A percentile compares a stretch with the other conserved stretches of the same genome.
Evolutionary conservation across 1,140 invertebrate species (phyloP).

Genomic region (Luehdorfia chinensis): DNA sequence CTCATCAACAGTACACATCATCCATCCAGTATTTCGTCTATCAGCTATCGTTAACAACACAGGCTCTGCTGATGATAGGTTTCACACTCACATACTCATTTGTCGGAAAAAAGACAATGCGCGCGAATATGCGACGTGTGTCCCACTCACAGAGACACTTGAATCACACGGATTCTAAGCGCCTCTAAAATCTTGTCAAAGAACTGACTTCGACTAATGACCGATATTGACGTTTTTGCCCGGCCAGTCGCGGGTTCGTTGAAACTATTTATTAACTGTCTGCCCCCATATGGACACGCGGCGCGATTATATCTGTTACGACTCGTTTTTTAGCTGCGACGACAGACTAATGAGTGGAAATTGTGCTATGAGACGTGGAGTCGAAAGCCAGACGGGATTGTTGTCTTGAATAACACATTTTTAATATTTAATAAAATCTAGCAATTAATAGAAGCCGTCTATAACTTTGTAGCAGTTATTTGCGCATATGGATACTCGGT

Average conservation of each 20-base stretch:
- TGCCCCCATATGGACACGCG: conserved; percentile 1
- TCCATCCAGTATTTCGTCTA: no score
- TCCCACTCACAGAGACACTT: no score
- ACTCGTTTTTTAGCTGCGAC: conserved; percentile 1
- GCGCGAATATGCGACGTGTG: no score
- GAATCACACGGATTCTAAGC: no score
- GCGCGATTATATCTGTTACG: background rate
- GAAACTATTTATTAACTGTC: conserved; percentile 13
- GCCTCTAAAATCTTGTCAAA: no score
- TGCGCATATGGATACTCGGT: no score
- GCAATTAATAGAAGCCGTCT: background rate
- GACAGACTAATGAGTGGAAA: conserved; percentile 5
- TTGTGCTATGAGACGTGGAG: background rate
- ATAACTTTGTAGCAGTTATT: background rate
- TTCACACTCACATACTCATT: no score
- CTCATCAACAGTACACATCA: no score
- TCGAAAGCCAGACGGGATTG: background rate
- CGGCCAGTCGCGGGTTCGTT: background rate
- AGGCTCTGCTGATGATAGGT: no score
- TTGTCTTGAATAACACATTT: conserved; percentile 1
- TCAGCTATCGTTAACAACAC: no score
- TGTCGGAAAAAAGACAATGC: no score
- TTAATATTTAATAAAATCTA: background rate
- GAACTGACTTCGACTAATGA: conserved; percentile 5
- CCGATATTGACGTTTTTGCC: background rate